phyloP scores from a whole-genome alignment of 2,797 vertebrate genomes.

The Pterois miles region DNA sequence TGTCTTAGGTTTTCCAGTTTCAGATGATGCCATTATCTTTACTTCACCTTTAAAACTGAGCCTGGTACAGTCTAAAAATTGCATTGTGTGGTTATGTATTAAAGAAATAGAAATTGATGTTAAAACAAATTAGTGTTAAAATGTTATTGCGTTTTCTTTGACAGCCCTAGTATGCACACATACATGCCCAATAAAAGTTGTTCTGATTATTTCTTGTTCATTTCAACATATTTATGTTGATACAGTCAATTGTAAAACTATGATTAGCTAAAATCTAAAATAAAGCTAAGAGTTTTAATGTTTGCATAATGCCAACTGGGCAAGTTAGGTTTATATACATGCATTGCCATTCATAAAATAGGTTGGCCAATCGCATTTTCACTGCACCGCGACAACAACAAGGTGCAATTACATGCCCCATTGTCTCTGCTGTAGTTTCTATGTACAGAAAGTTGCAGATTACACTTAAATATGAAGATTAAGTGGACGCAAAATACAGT shows the following conservation, averaged over 20 bases:
- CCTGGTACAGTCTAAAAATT: not conserved
- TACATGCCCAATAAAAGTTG: too few relatives aligned
- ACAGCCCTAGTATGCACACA: too few relatives aligned
- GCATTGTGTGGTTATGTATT: not conserved
- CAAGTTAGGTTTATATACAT: not conserved
- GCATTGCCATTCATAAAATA: not conserved
- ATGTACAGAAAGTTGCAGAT: not conserved
- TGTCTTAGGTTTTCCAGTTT: not conserved
- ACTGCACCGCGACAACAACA: not conserved
- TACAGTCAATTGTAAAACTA: not conserved
- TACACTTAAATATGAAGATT: not conserved
- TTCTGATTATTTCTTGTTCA: not conserved
- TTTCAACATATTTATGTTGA: not conserved
- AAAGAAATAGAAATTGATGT: too few relatives aligned
- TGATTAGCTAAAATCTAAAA: not conserved
- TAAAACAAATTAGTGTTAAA: too few relatives aligned
- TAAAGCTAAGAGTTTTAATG: not conserved
- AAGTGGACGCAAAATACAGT: not conserved
- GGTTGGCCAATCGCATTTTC: not conserved
- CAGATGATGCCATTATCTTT: not conserved
- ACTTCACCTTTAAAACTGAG: not conserved
- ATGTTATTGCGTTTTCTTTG: too few relatives aligned
- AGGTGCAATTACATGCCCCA: not conserved
- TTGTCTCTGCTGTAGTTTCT: not conserved
- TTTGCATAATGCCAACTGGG: not conserved